Evolutionary conservation across 2,888 invertebrate species (phyloP), one percentile per base, ranked within the genome.

Genomic region (Sipha maydis): DNA sequence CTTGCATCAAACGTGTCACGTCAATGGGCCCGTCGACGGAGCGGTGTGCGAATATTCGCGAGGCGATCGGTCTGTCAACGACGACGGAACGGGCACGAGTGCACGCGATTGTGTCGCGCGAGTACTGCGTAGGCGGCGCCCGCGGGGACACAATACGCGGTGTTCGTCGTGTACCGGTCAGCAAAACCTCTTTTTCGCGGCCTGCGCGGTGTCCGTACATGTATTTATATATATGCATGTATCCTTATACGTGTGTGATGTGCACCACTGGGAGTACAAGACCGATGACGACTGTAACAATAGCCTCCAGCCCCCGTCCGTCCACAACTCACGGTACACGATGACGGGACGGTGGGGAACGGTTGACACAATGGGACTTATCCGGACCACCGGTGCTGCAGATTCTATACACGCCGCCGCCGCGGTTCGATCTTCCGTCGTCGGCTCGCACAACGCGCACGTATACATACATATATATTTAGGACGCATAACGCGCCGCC

Each of bases 281-380:
- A 86, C 86, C 80, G 79, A 86, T 73, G 86, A 86, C 79, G 79
- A 79, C 79, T 79, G 69, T 71, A 86, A 86, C 86, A 86, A 86
- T 86, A 54, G 83, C 28, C 34, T 5, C 69, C 67, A 17, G 31
- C 54, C 41, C 41, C 28, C 31, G 41, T n/a, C 11, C 14, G 34
- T 67, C 76, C 19, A 25, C 25, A 79, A 14, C 48, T 48, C 48
- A 14, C 48, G 48, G 14, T 48, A 48, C 48, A 28, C 54, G 54
- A 9, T 11, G 54, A n/a, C 19, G 78, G 69, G 9, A 11, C 21
- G 86, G 86, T 14, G 80, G 19, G 25, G 56, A 80, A 80, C 56
- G 41, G 73, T 80, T 88, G 86, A 80, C 80, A 88, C 86, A 88
- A 88, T 88, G 67, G 86, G 71, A 84, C 31, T 75, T 61, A 82